These are phyloP conservation scores for Myodes glareolus DNA, from an alignment of 2,113 vertebrate species.

Conservation along the genomic window DNA sequence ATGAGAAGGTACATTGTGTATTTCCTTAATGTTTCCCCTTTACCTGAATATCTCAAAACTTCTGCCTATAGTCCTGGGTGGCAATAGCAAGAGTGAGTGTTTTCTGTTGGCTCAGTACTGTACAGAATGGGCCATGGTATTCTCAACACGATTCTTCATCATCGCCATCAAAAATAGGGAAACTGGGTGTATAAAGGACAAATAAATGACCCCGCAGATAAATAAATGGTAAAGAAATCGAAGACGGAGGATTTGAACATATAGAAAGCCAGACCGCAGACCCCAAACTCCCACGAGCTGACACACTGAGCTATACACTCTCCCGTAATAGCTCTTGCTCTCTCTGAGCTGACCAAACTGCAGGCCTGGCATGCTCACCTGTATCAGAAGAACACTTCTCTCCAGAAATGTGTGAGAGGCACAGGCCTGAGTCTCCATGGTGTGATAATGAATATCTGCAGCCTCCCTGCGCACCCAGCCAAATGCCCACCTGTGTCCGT, in stretches of 20 bases:
- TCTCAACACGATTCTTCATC: background rate
- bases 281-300: background rate
- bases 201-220: background rate
- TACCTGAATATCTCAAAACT: background rate
- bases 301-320: accelerated
- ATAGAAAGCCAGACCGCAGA: background rate
- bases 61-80: background rate
- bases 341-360: background rate
- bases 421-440: background rate
- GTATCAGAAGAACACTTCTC: background rate
- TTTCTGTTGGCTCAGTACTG: background rate
- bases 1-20: background rate
- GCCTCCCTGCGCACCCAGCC: background rate
- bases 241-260: background rate
- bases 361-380: accelerated
- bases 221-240: background rate
- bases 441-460: constrained; percentile 3
- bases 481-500: background rate
- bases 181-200: background rate
- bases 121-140: background rate
- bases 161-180: background rate
- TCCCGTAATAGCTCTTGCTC: background rate
- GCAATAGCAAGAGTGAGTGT: background rate
- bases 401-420: background rate
- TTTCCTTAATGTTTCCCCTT: background rate